phyloP scores from a whole-genome alignment of 2,113 vertebrate species.

The Ceyx margarethae region DNA sequence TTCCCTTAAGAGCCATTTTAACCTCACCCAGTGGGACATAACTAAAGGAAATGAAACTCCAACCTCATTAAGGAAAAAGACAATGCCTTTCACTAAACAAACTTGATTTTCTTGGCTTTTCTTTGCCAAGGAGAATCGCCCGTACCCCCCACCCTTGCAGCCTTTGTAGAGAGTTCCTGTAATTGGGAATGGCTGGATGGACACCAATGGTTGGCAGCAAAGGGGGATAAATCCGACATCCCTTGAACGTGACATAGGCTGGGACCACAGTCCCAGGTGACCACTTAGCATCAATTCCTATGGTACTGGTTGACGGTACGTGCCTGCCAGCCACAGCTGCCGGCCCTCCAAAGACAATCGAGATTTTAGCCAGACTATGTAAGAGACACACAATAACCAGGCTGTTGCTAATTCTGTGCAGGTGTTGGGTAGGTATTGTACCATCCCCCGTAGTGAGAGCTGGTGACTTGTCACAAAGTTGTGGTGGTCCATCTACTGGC shows the following conservation, averaged over 20 bases:
- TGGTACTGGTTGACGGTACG: neutral
- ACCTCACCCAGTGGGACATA: constrained; percentile 68
- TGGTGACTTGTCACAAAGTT: neutral
- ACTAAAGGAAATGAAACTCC: constrained; percentile 71
- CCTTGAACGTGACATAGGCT: constrained; percentile 55
- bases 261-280: constrained; percentile 51
- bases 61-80: constrained; percentile 64
- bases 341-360: neutral
- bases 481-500: neutral
- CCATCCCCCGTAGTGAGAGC: neutral
- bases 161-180: constrained; percentile 67
- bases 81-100: constrained; percentile 72
- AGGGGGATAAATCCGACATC: constrained; percentile 46
- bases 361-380: neutral
- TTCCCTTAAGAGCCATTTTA: constrained; percentile 70
- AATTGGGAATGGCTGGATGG: constrained; percentile 62
- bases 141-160: constrained; percentile 48
- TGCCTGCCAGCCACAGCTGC: constrained; percentile 61
- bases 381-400: neutral
- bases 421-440: neutral
- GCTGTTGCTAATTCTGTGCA: neutral
- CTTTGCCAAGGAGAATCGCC: constrained; percentile 41
- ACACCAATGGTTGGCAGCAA: constrained; percentile 54
- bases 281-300: constrained; percentile 5
- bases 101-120: constrained; percentile 68